A percentile compares a stretch with the other conserved stretches of the same genome.
These are phyloP conservation scores for Philonicus albiceps DNA, from an alignment of 2,888 invertebrate species.

Conservation along the genomic window DNA sequence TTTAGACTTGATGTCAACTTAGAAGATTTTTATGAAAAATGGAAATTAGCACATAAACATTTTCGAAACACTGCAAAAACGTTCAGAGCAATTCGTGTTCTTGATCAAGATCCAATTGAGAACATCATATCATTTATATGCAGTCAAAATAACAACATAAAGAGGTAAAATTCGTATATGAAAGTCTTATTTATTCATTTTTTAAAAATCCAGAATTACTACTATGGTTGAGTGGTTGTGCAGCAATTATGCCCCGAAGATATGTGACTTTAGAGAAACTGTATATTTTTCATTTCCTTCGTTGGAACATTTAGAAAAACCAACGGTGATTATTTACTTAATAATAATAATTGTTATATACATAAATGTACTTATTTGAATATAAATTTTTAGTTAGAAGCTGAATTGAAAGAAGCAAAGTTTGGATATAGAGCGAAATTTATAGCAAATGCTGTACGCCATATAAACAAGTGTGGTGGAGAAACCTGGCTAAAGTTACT, in stretches of 20 bases:
- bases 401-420: constrained; percentile 73
- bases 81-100: constrained; percentile 87
- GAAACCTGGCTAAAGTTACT: constrained; percentile 76
- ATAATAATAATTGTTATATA: no score
- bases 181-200: background rate
- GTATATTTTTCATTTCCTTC: constrained; percentile 83
- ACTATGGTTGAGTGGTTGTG: constrained; percentile 92
- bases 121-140: constrained; percentile 96
- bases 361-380: background rate
- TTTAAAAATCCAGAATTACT: constrained; percentile 73
- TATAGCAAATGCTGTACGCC: constrained; percentile 77
- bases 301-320: constrained; percentile 69
- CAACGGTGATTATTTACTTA: constrained; percentile 57
- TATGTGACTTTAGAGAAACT: constrained; percentile 71
- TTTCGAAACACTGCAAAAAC: constrained; percentile 74
- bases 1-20: constrained; percentile 80
- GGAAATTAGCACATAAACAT: constrained; percentile 77
- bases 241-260: constrained; percentile 77
- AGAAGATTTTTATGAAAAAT: constrained; percentile 73
- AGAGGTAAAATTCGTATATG: constrained; percentile 67
- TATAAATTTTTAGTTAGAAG: constrained; percentile 69
- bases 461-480: constrained; percentile 75
- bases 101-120: constrained; percentile 90
- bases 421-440: constrained; percentile 91
- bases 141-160: constrained; percentile 96